phyloP scores from a whole-genome alignment of 1,140 invertebrate species.

The Lethrus apterus region DNA sequence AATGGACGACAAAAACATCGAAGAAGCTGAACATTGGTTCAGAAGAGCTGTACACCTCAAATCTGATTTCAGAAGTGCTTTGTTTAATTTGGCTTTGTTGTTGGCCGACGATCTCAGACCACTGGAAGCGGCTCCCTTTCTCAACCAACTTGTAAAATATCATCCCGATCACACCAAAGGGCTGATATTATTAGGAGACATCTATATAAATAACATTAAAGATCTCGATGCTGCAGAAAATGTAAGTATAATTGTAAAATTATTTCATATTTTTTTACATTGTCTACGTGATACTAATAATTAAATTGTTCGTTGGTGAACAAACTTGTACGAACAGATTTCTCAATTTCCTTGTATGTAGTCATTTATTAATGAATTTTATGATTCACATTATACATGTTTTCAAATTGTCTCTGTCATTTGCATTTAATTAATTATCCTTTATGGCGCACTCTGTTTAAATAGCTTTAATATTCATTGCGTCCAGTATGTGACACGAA shows the following conservation, averaged over 20 bases:
- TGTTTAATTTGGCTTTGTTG: slow-evolving; percentile 90
- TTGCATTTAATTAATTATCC: slow-evolving; percentile 2
- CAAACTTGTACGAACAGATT: neutral
- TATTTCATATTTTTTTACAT: no score
- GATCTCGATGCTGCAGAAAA: slow-evolving; percentile 87
- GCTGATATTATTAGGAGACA: slow-evolving; percentile 88
- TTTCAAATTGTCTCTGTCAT: neutral
- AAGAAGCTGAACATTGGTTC: slow-evolving; percentile 85
- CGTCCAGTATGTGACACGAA: no score
- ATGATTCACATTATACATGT: neutral
- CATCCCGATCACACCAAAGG: slow-evolving; percentile 94
- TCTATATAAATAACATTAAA: slow-evolving; percentile 94
- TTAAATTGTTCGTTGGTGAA: neutral
- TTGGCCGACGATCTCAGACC: slow-evolving; percentile 81
- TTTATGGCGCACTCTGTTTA: no score
- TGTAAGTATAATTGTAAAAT: slow-evolving; percentile 52
- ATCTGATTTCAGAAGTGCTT: slow-evolving; percentile 80
- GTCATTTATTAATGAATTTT: neutral
- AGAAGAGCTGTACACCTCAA: slow-evolving; percentile 76
- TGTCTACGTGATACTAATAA: no score
- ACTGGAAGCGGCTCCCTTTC: slow-evolving; percentile 84
- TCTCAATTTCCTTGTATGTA: neutral
- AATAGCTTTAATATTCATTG: no score
- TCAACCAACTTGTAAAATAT: slow-evolving; percentile 84
- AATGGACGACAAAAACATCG: slow-evolving; percentile 86